These are phyloP conservation scores for Gastrophysa polygoni DNA, from an alignment of 2,888 invertebrate genomes.

Conservation along the genomic window DNA sequence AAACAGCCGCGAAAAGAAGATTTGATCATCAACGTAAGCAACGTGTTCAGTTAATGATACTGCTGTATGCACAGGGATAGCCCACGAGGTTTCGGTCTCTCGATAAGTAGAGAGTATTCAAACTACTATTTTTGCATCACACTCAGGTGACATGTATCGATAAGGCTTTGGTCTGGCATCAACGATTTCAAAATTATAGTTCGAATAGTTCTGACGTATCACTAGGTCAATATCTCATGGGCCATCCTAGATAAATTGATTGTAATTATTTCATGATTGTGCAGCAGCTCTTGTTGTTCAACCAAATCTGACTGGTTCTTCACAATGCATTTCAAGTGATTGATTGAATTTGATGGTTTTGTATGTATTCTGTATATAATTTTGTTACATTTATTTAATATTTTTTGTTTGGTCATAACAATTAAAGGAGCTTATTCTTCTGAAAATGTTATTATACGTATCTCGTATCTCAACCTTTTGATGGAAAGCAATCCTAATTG, in stretches of 20 bases:
- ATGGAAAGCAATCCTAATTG: no score
- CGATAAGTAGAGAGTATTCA: no score
- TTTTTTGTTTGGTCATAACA: constrained; percentile 42
- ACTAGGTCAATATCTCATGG: no score
- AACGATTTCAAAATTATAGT: no score
- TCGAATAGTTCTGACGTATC: no score
- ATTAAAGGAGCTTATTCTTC: constrained; percentile 33
- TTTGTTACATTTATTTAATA: constrained; percentile 46
- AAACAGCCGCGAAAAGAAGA: constrained; percentile 52
- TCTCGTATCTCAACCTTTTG: no score
- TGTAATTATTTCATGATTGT: constrained; percentile 32
- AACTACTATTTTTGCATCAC: no score
- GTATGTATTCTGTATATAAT: constrained; percentile 48
- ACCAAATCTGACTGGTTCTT: constrained; percentile 30
- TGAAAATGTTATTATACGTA: not conserved
- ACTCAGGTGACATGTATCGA: no score
- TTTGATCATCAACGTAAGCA: constrained; percentile 52
- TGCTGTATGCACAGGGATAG: no score
- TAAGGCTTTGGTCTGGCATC: no score
- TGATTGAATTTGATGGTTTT: constrained; percentile 32
- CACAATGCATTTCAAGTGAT: constrained; percentile 16
- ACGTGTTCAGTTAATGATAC: constrained; percentile 50
- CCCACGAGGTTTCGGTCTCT: no score
- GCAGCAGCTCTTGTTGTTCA: constrained; percentile 42
- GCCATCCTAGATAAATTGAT: not conserved